Conservation (phyloP, 1,140 invertebrate species). For the Eriosoma lanigerum region DNA sequence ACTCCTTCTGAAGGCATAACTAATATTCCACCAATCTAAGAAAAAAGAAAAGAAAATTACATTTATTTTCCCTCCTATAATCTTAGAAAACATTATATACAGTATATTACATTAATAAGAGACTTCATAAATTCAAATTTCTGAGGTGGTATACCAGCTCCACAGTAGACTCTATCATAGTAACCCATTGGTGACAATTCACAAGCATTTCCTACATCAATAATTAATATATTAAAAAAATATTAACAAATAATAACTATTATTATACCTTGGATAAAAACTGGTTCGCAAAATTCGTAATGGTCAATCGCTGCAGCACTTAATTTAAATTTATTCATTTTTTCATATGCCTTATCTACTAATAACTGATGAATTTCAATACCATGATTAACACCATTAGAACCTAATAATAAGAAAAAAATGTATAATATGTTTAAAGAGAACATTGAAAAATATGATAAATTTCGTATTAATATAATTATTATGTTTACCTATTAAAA, state of each 20-base stretch:
- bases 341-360: conserved; percentile 73
- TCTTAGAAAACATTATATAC: too few relatives aligned
- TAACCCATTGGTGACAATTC: conserved; percentile 65
- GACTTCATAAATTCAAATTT: conserved; percentile 76
- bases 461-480: background rate
- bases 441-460: conserved; percentile 77
- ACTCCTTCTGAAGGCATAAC: conserved; percentile 83
- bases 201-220: conserved; percentile 72
- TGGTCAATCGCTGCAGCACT: conserved; percentile 74
- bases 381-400: conserved; percentile 80
- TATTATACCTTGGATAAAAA: conserved; percentile 70
- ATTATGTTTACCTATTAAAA: conserved; percentile 73
- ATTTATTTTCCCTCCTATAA: too few relatives aligned
- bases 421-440: conserved; percentile 34
- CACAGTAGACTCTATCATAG: conserved; percentile 90
- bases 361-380: conserved; percentile 80
- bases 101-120: conserved; percentile 65
- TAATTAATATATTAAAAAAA: conserved; percentile 29
- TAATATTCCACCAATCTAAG: conserved; percentile 60
- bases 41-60: background rate
- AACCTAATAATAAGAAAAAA: conserved; percentile 60
- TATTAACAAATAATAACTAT: too few relatives aligned
- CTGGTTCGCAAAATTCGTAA: conserved; percentile 84
- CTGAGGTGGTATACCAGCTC: conserved; percentile 75
- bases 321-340: conserved; percentile 73